phyloP scores from a whole-genome alignment of 2,797 vertebrate species.

The Centropyge bicolor region DNA sequence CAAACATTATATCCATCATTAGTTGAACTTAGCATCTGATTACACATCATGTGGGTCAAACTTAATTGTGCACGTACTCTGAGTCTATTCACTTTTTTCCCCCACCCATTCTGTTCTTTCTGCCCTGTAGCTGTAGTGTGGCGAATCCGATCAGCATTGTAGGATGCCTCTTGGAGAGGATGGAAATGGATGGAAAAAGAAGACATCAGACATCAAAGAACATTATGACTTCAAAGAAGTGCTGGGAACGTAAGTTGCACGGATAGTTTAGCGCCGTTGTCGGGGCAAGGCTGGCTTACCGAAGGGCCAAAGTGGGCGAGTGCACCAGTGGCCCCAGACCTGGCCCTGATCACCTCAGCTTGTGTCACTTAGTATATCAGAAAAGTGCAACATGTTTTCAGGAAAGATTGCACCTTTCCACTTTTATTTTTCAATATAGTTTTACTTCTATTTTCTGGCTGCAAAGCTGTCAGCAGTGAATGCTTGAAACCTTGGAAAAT shows the following conservation, averaged over 20 bases:
- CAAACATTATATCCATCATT: not conserved
- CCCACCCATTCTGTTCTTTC: constrained; percentile 42
- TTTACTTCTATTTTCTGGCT: not conserved
- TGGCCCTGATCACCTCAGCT: constrained; percentile 5
- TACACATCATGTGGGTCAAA: not conserved
- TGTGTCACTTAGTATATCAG: not conserved
- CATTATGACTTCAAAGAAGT: constrained; percentile 90
- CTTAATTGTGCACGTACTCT: not conserved
- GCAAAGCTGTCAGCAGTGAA: not conserved
- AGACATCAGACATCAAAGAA: constrained; percentile 88
- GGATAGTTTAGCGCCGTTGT: constrained; percentile 15
- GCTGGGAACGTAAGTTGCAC: constrained; percentile 86
- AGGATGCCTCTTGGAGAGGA: constrained; percentile 90
- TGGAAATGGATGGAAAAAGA: constrained; percentile 89
- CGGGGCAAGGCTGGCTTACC: not conserved
- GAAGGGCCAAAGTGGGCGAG: not conserved
- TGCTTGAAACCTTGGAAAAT: not conserved
- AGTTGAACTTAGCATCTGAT: not conserved
- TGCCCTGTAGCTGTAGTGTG: constrained; percentile 75
- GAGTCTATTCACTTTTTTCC: constrained; percentile 15
- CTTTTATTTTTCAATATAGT: not conserved
- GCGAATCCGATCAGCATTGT: constrained; percentile 73
- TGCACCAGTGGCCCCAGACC: not conserved
- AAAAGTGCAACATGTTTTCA: not conserved
- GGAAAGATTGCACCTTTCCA: no score